These are phyloP conservation scores for Boloria selene DNA, from an alignment of 2,888 invertebrate genomes.

Conservation along the genomic window DNA sequence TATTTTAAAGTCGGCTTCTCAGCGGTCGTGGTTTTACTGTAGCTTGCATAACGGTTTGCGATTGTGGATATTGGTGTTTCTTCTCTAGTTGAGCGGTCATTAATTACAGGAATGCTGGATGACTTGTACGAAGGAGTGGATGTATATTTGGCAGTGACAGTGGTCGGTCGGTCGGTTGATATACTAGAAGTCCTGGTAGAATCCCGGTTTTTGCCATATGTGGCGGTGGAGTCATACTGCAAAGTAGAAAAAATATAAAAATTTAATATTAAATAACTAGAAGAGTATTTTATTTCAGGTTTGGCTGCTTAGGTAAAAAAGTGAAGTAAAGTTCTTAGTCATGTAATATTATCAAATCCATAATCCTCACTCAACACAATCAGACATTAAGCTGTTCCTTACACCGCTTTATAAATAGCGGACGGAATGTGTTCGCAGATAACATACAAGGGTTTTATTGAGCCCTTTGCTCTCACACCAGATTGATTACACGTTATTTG, in stretches of 20 bases:
- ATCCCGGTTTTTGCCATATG: conserved; percentile 68
- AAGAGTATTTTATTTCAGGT: neutral
- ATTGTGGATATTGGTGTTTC: conserved; percentile 71
- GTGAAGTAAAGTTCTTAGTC: neutral
- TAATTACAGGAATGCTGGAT: conserved; percentile 74
- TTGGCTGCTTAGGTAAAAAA: conserved; percentile 10
- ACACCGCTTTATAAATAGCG: conserved; percentile 70
- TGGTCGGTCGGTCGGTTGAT: conserved; percentile 63
- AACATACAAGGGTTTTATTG: conserved; percentile 58
- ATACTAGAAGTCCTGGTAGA: conserved; percentile 53
- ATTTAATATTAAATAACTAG: neutral
- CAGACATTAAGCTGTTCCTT: conserved; percentile 60
- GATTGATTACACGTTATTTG: conserved; percentile 57
- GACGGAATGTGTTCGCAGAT: conserved; percentile 61
- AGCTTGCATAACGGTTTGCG: conserved; percentile 70
- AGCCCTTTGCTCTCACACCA: conserved; percentile 54
- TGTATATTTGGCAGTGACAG: conserved; percentile 74
- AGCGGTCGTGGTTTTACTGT: conserved; percentile 52
- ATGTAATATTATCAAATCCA: conserved; percentile 44
- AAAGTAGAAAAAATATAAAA: conserved; percentile 45
- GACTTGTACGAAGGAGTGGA: conserved; percentile 70
- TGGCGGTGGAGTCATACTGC: conserved; percentile 69
- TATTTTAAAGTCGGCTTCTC: conserved; percentile 57
- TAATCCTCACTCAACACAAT: conserved; percentile 65
- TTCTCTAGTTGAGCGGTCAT: conserved; percentile 66